Evolutionary conservation across 2,888 invertebrate species (phyloP).

Genomic region (Marasmarcha lunaedactyla): DNA sequence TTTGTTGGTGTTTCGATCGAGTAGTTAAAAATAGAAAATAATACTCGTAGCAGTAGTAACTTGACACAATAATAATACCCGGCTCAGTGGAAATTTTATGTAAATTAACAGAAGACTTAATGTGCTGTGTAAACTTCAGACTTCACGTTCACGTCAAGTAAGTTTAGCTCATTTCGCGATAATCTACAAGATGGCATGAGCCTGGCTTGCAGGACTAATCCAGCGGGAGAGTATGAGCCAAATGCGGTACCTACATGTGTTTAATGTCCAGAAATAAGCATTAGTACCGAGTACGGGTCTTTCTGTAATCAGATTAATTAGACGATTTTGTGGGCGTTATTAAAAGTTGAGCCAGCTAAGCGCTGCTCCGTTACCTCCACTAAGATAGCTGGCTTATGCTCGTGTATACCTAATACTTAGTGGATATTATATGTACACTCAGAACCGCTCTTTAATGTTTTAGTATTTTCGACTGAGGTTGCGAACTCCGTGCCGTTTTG

Average conservation of each 20-base stretch:
- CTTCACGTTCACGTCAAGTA: background rate
- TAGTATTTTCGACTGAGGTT: constrained; percentile 68
- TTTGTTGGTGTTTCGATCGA: no score
- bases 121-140: no score
- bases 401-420: constrained; percentile 54
- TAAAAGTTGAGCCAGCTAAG: constrained; percentile 64
- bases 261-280: constrained; percentile 53
- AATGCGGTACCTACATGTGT: constrained; percentile 37
- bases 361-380: constrained; percentile 47
- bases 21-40: no score
- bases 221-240: constrained; percentile 44
- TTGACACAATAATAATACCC: no score
- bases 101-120: no score
- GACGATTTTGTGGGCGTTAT: constrained; percentile 64
- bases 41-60: no score
- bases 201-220: constrained; percentile 36
- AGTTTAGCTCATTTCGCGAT: constrained; percentile 9
- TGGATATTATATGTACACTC: constrained; percentile 52
- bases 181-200: constrained; percentile 28
- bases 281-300: constrained; percentile 50
- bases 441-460: constrained; percentile 66
- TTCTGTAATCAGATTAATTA: constrained; percentile 65
- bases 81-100: no score
- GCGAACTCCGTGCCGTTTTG: constrained; percentile 63
- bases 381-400: constrained; percentile 61